Percentiles rank a stretch among this genome's conserved stretches.
phyloP scores from a whole-genome alignment of 2,113 vertebrate species.

The Gymnarchus niloticus region DNA sequence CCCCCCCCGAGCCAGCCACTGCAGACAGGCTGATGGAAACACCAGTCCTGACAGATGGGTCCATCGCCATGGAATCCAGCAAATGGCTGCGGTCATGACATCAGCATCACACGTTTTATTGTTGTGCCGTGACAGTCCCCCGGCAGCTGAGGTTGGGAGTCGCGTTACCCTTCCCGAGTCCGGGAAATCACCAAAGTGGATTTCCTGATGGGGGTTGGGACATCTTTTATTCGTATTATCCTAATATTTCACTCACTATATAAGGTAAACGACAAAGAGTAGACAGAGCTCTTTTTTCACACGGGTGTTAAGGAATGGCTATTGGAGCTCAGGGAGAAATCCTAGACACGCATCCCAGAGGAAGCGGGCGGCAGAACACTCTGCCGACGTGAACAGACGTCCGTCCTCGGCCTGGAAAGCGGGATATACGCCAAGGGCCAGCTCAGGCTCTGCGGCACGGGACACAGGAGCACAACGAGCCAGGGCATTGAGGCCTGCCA shows the following conservation, averaged over 20 bases:
- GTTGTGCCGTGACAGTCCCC: slow-evolving; percentile 27
- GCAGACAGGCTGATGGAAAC: slow-evolving; percentile 34
- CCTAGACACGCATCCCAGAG: neutral
- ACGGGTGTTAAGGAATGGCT: slow-evolving; percentile 8
- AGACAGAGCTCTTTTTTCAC: neutral
- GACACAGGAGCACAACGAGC: no score
- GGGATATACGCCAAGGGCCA: no score
- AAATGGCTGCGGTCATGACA: slow-evolving; percentile 37
- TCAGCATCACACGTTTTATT: slow-evolving; percentile 38
- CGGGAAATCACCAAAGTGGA: slow-evolving; percentile 37
- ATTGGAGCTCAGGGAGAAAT: slow-evolving; percentile 16
- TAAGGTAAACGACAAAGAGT: neutral
- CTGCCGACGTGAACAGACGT: neutral
- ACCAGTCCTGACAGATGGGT: slow-evolving; percentile 37
- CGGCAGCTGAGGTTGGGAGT: slow-evolving; percentile 29
- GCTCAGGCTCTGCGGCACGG: no score
- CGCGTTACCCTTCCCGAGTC: slow-evolving; percentile 29
- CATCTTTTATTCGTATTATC: slow-evolving; percentile 31
- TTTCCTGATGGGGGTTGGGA: slow-evolving; percentile 30
- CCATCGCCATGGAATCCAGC: slow-evolving; percentile 32
- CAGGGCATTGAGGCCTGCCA: no score
- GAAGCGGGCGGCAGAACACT: neutral
- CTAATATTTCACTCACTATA: slow-evolving; percentile 20
- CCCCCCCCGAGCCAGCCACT: neutral
- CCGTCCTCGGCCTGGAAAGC: neutral